Evolutionary conservation across 1,140 invertebrate species (phyloP).

Genomic region (Hydropsyche tenuis): DNA sequence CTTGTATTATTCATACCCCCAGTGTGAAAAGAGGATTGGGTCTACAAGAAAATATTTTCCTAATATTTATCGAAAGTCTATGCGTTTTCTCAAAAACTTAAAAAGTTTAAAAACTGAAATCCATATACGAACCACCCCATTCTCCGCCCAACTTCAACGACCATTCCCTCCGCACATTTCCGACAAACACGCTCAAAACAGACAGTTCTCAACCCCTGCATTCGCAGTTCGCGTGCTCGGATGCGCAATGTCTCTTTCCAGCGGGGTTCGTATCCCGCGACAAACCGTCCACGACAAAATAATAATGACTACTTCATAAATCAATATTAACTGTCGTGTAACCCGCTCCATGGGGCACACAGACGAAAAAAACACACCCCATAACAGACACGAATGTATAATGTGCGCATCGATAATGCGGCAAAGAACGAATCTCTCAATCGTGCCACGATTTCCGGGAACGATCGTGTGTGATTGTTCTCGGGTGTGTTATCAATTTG

Average conservation of each 20-base stretch:
- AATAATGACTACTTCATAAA: conserved; percentile 30
- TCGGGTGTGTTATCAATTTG: no score
- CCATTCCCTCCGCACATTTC: no score
- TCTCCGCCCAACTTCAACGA: no score
- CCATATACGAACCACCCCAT: no score
- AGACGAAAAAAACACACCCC: background rate
- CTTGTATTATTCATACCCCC: no score
- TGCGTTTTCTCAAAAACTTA: no score
- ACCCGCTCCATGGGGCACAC: background rate
- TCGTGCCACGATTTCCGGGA: background rate
- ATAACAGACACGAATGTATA: background rate
- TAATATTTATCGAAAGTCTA: no score
- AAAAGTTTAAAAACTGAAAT: no score
- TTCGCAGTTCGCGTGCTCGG: conserved; percentile 12
- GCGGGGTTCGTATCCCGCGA: conserved; percentile 28
- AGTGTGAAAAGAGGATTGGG: no score
- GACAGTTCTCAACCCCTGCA: background rate
- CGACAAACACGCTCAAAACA: no score
- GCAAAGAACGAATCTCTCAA: background rate
- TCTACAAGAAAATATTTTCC: no score
- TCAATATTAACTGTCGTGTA: conserved; percentile 34
- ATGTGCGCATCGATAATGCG: background rate
- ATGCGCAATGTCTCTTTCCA: conserved; percentile 28
- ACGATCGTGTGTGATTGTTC: no score
- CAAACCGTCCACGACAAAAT: conserved; percentile 31